Conservation (phyloP, 2,888 invertebrate genomes). For the Cremastobaeus sp. region DNA sequence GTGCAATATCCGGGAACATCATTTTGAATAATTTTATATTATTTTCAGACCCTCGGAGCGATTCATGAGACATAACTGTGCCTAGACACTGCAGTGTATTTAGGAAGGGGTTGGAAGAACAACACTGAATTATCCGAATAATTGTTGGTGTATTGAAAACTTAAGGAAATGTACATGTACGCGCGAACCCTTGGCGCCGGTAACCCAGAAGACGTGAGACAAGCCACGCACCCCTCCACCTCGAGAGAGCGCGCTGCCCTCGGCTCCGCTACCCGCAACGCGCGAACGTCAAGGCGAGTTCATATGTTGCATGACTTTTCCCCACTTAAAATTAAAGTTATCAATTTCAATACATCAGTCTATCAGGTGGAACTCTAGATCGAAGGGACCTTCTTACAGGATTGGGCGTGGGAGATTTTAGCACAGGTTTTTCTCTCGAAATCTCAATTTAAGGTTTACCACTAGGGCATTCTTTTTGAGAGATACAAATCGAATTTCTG, state of each 20-base stretch:
- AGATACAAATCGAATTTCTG: background rate
- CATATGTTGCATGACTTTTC: slow-evolving; percentile 1
- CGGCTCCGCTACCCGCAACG: background rate
- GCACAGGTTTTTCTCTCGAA: background rate
- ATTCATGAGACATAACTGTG: slow-evolving; percentile 39
- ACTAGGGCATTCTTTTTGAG: background rate
- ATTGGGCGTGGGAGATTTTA: background rate
- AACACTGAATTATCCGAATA: too few relatives aligned
- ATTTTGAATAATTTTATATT: slow-evolving; percentile 30
- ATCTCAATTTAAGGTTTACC: background rate
- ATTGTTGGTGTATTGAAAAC: too few relatives aligned
- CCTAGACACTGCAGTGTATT: slow-evolving; percentile 41
- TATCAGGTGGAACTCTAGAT: background rate
- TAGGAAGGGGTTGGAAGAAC: too few relatives aligned
- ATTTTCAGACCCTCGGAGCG: slow-evolving; percentile 36
- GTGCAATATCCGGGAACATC: slow-evolving; percentile 59
- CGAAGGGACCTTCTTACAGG: background rate
- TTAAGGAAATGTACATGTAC: too few relatives aligned
- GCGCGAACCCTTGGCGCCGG: too few relatives aligned
- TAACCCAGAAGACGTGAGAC: too few relatives aligned
- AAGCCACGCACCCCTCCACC: too few relatives aligned
- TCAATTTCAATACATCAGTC: background rate
- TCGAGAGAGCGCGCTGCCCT: background rate
- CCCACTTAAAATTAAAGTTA: background rate
- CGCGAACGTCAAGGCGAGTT: slow-evolving; percentile 4